Conservation (phyloP, 2,888 invertebrate species). For the Xestia xanthographa region DNA sequence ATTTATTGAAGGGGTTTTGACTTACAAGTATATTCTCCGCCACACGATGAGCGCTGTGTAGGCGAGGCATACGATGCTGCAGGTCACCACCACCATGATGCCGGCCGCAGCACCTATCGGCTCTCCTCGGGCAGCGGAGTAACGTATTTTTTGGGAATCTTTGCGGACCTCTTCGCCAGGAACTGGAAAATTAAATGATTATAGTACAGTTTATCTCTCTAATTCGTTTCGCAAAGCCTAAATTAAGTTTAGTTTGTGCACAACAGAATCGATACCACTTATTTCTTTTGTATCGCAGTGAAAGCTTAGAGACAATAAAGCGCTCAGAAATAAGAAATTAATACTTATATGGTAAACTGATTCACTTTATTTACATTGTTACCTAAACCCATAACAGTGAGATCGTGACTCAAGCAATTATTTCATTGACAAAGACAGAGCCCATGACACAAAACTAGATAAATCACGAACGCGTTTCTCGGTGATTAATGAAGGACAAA, state of each 20-base stretch:
- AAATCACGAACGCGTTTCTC: neutral
- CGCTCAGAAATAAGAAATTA: neutral
- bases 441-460: conserved; percentile 1
- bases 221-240: conserved; percentile 3
- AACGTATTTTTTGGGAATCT: conserved; percentile 75
- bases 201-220: neutral
- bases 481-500: neutral
- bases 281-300: neutral
- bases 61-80: conserved; percentile 83
- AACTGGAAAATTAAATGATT: conserved; percentile 61
- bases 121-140: conserved; percentile 73
- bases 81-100: conserved; percentile 86
- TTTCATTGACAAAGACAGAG: conserved; percentile 2
- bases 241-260: too few species aligned
- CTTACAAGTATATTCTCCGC: conserved; percentile 87
- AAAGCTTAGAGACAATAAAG: neutral
- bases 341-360: neutral
- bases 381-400: neutral
- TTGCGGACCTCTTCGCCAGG: conserved; percentile 76
- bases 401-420: conserved; percentile 11
- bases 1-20: conserved; percentile 50
- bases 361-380: neutral
- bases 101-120: conserved; percentile 83
- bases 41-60: conserved; percentile 85
- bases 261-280: too few species aligned